Conservation (phyloP, 1,140 invertebrate genomes). For the Eupristina koningsbergeri region DNA sequence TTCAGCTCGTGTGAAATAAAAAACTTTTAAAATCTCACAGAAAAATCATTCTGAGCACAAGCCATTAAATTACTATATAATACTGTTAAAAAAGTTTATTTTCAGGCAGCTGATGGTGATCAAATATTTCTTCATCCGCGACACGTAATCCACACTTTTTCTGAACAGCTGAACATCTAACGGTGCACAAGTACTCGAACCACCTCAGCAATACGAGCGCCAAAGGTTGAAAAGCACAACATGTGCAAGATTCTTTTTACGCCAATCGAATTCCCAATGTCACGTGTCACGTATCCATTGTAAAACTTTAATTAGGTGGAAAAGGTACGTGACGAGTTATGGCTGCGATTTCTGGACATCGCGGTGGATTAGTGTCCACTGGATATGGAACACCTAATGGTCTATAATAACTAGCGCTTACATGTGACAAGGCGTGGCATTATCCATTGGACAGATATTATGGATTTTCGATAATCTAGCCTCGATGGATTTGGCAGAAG, state of each 20-base stretch:
- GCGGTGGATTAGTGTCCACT: background rate
- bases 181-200: no score
- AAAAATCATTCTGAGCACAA: no score
- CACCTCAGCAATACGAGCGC: background rate
- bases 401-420: background rate
- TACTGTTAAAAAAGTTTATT: no score
- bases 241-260: background rate
- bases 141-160: no score
- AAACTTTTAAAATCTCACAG: no score
- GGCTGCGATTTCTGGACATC: background rate
- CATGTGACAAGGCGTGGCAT: conserved; percentile 27
- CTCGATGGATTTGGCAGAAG: background rate
- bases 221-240: background rate
- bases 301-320: background rate
- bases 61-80: no score
- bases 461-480: conserved; percentile 37
- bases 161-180: no score
- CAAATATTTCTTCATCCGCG: no score
- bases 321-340: background rate
- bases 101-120: no score
- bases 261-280: background rate
- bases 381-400: background rate
- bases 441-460: conserved; percentile 54
- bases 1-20: no score
- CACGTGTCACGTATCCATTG: background rate